phyloP scores from a whole-genome alignment of 2,888 invertebrate genomes.

The Euspilapteryx auroguttella region DNA sequence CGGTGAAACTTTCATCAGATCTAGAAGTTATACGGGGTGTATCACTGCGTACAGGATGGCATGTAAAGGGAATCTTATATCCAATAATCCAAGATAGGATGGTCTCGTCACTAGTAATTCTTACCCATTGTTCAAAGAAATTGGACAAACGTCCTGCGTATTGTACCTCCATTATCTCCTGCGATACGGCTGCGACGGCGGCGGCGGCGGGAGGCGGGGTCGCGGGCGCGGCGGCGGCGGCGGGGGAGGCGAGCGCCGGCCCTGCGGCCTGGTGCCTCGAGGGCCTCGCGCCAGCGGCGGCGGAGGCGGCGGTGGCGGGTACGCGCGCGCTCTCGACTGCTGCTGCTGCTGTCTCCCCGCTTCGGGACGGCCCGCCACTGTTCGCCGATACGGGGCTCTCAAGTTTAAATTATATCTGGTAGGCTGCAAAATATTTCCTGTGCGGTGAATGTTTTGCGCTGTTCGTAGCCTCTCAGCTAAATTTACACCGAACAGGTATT shows the following conservation, averaged over 20 bases:
- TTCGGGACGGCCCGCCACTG: no score
- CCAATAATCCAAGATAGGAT: not conserved
- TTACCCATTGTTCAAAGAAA: not conserved
- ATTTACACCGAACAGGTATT: slow-evolving; percentile 6
- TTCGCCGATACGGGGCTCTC: not conserved
- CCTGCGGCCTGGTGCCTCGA: not conserved
- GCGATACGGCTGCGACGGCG: no score
- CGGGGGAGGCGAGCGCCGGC: not conserved
- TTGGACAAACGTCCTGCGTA: not conserved
- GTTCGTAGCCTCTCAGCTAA: not conserved
- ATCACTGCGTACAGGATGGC: not conserved
- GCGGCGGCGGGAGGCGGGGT: not conserved
- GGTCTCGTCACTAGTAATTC: not conserved
- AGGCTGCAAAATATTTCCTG: not conserved
- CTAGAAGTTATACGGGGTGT: not conserved
- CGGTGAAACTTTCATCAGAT: not conserved
- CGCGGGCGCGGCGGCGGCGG: not conserved
- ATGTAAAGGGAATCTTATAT: not conserved
- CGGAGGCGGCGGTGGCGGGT: not conserved
- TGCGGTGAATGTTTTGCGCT: not conserved
- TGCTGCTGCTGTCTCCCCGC: no score
- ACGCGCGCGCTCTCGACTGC: no score
- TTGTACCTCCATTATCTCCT: not conserved
- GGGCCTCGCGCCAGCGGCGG: not conserved
- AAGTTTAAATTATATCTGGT: not conserved